Conservation (phyloP, 2,113 vertebrate genomes). For the Zingel zingel region DNA sequence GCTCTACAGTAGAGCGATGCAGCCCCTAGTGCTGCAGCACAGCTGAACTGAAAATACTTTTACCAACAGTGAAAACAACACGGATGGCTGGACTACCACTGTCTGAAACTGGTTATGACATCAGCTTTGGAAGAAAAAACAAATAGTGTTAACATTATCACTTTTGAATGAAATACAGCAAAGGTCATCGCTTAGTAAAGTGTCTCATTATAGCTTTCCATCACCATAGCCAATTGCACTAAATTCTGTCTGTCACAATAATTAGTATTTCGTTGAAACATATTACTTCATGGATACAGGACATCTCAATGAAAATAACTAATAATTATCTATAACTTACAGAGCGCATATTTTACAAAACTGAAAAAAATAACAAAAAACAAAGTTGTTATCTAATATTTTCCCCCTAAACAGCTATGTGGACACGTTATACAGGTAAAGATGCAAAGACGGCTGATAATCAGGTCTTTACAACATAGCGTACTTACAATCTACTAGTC, state of each 20-base stretch:
- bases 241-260: not conserved
- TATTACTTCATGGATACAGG: not conserved
- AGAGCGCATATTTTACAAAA: not conserved
- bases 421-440: not conserved
- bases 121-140: not conserved
- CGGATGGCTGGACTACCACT: not conserved
- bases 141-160: not conserved
- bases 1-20: not conserved
- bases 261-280: not conserved
- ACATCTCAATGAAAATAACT: not conserved
- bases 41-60: not conserved
- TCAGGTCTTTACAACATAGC: not conserved
- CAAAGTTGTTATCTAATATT: not conserved
- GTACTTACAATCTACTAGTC: not conserved
- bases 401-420: not conserved
- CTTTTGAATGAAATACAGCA: not conserved
- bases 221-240: not conserved
- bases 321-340: not conserved
- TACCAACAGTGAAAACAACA: not conserved
- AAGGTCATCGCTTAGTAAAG: not conserved
- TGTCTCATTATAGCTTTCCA: constrained; percentile 2
- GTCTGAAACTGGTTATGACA: not conserved
- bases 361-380: not conserved
- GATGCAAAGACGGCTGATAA: not conserved
- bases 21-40: not conserved